A percentile compares a stretch with the other conserved stretches of the same genome.
Conservation (phyloP, 2,113 vertebrate species). For the Lycocorax pyrrhopterus region DNA sequence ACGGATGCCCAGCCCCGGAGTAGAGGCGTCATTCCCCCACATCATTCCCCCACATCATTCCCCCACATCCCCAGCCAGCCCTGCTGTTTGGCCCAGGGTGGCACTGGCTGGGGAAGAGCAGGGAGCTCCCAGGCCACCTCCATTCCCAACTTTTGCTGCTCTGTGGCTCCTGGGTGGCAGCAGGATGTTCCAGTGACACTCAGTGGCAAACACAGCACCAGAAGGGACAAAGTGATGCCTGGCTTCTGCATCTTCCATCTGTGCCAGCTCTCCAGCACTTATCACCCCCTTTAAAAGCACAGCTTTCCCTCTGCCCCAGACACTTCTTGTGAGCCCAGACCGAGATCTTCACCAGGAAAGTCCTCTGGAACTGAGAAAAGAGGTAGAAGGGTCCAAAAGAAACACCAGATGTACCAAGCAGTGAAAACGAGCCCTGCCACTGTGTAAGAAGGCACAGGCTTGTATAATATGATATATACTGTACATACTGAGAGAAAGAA, state of each 20-base stretch:
- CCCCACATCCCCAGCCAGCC: neutral
- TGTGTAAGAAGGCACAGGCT: slow-evolving; percentile 9
- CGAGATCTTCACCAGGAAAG: neutral
- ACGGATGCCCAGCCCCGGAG: rapidly evolving
- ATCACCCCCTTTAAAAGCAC: neutral
- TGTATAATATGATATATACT: slow-evolving; percentile 19
- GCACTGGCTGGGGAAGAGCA: neutral
- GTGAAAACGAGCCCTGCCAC: slow-evolving; percentile 25
- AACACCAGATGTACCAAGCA: neutral
- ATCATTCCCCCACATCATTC: neutral
- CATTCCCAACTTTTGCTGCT: neutral
- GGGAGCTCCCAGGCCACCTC: neutral
- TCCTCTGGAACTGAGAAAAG: neutral
- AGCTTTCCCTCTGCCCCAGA: neutral
- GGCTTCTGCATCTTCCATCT: neutral
- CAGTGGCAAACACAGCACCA: neutral
- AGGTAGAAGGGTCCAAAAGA: slow-evolving; percentile 1
- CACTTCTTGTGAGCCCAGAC: neutral
- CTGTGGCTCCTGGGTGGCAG: neutral
- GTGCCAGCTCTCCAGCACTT: neutral
- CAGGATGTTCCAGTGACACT: rapidly evolving
- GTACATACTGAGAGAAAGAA: neutral
- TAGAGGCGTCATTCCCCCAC: neutral
- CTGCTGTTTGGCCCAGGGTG: neutral
- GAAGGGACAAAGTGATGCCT: neutral